phyloP scores from a whole-genome alignment of 2,113 vertebrate species.

The Theristicus caerulescens region DNA sequence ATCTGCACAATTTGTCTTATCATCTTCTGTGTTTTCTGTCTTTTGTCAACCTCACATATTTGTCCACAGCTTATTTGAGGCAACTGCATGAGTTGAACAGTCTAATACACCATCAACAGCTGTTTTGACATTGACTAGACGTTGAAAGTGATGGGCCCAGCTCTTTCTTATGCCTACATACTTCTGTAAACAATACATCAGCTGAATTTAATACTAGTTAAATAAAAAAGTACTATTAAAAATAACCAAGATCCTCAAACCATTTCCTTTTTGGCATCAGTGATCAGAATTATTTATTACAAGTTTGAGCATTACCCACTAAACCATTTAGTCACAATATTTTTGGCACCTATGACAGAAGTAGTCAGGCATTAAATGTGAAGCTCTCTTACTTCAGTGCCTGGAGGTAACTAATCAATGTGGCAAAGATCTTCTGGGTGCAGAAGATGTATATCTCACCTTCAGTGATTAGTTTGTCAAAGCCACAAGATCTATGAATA shows the following conservation, averaged over 20 bases:
- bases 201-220: not conserved
- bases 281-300: conserved; percentile 2
- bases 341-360: conserved; percentile 20
- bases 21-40: not conserved
- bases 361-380: not conserved
- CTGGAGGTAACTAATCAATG: conserved; percentile 47
- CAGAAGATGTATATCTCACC: conserved; percentile 10
- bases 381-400: not conserved
- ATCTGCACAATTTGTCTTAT: not conserved
- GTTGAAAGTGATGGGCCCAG: not conserved
- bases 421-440: conserved; percentile 20
- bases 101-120: not conserved
- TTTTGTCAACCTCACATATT: not conserved
- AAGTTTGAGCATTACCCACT: not conserved
- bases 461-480: conserved; percentile 59
- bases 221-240: not conserved
- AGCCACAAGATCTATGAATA: conserved; percentile 49
- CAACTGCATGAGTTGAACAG: not conserved
- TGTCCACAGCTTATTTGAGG: not conserved
- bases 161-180: not conserved
- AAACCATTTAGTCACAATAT: conserved; percentile 17
- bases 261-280: not conserved
- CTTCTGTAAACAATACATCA: not conserved
- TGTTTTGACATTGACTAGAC: not conserved
- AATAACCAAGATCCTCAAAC: not conserved